Evolutionary conservation across 1,140 invertebrate genomes (phyloP), one percentile per base, ranked within the genome.

Genomic region (Leptoteleia sp.): DNA sequence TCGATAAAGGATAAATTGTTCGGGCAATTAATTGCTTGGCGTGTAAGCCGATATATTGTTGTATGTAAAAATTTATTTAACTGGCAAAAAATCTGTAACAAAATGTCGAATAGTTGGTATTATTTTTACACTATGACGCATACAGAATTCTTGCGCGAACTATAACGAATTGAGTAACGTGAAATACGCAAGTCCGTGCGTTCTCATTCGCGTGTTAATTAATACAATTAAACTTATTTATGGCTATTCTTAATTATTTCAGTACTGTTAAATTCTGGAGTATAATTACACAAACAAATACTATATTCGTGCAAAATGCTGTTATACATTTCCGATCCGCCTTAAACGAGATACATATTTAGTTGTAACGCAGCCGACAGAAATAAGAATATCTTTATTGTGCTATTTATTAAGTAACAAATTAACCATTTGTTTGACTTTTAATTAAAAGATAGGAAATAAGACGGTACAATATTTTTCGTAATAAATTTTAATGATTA

Each of bases 161-260:
- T 35, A 38, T 48, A 71, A 62, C 27, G 65, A 52, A 54, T 62
- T 3, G 12, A 57, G 38, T 62, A 55, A 54, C 29, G 42, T 31
- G 33, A 37, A 61, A 64, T 62, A 52, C 38, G 31, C 40, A 33
- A 16, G 22, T 48, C 22, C 45, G 47, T 62, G 38, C 38, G 27
- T 62, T 45, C 57, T 55, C 50, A 65, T 57, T 72, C 47, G 70
- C 40, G 59, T 64, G 70, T 57, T 73, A 64, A 73, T 64, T 64
- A 64, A 64, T 73, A 57, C 50, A 64, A 73, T 64, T 64, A 73
- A 64, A 64, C 27, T 73, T 73, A 73, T 73, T 73, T 64, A 73
- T 73, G 50, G 55, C 59, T 64, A 73, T 29, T 16, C 50, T 64
- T 64, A 73, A 64, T 73, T 55, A 73, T 73, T 55, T 73, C 50